These are phyloP conservation scores for Premnoplex brunnescens DNA, from an alignment of 2,797 vertebrate genomes.

Conservation along the genomic window DNA sequence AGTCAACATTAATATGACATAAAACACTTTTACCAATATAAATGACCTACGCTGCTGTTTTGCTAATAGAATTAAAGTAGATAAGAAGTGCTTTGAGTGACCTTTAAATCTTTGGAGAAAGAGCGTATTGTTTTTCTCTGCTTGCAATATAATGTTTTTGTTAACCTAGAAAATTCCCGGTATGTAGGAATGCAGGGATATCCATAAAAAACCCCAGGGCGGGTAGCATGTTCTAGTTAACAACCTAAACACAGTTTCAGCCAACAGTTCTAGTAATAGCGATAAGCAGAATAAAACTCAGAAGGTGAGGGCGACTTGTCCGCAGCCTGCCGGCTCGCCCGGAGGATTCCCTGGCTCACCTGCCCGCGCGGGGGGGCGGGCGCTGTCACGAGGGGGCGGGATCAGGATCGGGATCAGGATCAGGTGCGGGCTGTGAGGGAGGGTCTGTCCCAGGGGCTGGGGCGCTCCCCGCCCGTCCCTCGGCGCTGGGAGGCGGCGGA, in stretches of 20 bases:
- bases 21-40: neutral
- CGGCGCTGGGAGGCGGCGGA: neutral
- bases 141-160: rapidly evolving
- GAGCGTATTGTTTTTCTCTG: neutral
- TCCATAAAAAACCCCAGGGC: neutral
- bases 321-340: too few species aligned
- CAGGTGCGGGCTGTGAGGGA: neutral
- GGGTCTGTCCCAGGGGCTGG: too few species aligned
- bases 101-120: neutral
- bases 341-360: neutral
- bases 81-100: neutral
- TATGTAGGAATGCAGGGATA: neutral
- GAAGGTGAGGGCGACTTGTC: rapidly evolving
- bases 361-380: neutral
- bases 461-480: neutral
- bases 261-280: rapidly evolving
- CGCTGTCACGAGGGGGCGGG: neutral
- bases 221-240: neutral
- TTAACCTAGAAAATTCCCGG: neutral
- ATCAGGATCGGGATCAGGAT: neutral
- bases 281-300: neutral
- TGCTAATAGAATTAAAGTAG: neutral
- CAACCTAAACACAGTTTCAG: neutral
- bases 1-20: neutral
- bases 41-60: neutral